Evolutionary conservation across 2,797 vertebrate species (phyloP), one percentile per base, ranked within the genome.

Genomic region (Xenentodon cancila): DNA sequence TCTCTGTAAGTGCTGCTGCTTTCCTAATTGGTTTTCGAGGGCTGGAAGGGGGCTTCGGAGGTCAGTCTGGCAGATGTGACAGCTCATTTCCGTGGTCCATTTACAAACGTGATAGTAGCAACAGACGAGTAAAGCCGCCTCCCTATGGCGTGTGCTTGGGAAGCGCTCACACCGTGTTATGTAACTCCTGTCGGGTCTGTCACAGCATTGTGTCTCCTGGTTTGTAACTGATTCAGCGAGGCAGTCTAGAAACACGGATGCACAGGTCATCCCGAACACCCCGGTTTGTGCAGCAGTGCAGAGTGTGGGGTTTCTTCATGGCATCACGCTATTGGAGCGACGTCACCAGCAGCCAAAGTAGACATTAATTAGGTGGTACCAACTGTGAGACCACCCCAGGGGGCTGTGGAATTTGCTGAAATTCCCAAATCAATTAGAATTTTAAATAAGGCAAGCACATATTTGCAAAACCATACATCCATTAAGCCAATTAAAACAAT

Each of bases 281-380:
- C 59, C 62, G 18, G 45, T 18, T 62, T 54, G 66, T 65, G 44
- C 75, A 57, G 85, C 84, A 83, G 78, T 77, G 72, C 81, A 81
- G 73, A 57, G 59, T 20, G 49, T 68, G 74, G 71, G 75, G 69
- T 76, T 64, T 34, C 75, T 87, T 81, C 90, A 90, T 88, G 86
- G 79, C 86, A 76, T 47, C 53, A 73, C 57, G 75, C 77, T 70
- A 89, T 89, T 90, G 86, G 86, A 79, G 66, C 84, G 76, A 91
- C 87, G 88, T 91, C 87, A 91, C 37, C 11, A 11, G 71, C 70
- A 64, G 73, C 46, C 19, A 16, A 52, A 50, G 47, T 56, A 77
- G 55, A 64, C 85, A 75, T 86, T 79, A 74, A 64, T 89, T 82
- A 79, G 84, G 82, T 80, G 87, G 84, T 77, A 73, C 83, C 76